phyloP scores from a whole-genome alignment of 2,888 invertebrate species.

The Metalampra italica region DNA sequence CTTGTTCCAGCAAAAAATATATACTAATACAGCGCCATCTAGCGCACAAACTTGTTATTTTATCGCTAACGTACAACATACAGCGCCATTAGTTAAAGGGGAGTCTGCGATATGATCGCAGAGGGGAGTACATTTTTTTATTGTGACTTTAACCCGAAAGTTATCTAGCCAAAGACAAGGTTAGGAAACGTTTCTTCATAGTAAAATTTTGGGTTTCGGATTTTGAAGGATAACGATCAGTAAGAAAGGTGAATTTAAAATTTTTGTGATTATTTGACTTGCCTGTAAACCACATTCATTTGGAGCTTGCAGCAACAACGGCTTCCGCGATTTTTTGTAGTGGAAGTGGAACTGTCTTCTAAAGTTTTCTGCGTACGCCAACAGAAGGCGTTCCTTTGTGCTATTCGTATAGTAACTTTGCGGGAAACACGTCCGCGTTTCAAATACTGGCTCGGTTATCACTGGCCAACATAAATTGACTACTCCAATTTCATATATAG shows the following conservation, averaged over 20 bases:
- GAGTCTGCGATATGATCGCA: no score
- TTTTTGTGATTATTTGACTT: not conserved
- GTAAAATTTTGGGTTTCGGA: no score
- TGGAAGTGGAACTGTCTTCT: slow-evolving; percentile 81
- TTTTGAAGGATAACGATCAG: no score
- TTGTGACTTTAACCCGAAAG: no score
- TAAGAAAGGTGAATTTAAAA: no score
- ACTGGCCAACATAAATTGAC: slow-evolving; percentile 83
- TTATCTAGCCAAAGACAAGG: no score
- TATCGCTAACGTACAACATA: slow-evolving; percentile 6
- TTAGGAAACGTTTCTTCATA: no score
- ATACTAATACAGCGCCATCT: slow-evolving; percentile 28
- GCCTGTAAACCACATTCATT: slow-evolving; percentile 90
- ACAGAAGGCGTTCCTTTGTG: slow-evolving; percentile 83
- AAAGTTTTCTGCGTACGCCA: slow-evolving; percentile 89
- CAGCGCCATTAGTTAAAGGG: not conserved
- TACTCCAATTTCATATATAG: slow-evolving; percentile 79
- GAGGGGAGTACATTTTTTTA: no score
- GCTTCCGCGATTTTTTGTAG: slow-evolving; percentile 78
- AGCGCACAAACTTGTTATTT: slow-evolving; percentile 3
- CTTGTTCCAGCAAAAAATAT: no score
- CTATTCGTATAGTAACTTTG: slow-evolving; percentile 81
- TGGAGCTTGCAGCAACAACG: slow-evolving; percentile 83
- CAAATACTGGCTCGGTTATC: slow-evolving; percentile 73
- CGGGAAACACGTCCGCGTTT: slow-evolving; percentile 80